These are phyloP conservation scores for Bradypodion ventrale DNA, from an alignment of 2,797 vertebrate species.

Conservation along the genomic window DNA sequence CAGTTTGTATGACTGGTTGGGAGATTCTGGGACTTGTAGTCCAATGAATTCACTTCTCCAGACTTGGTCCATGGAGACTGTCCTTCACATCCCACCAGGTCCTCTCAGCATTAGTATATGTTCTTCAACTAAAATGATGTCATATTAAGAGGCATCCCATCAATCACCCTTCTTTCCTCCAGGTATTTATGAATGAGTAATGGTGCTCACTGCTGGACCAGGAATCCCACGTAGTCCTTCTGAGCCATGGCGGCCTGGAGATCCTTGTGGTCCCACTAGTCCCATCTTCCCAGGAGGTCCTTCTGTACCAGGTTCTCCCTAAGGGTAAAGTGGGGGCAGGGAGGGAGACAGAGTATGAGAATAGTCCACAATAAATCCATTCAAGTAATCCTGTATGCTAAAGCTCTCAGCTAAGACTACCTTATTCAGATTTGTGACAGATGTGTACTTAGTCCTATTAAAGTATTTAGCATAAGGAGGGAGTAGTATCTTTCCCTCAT, in stretches of 20 bases:
- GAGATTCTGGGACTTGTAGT: not conserved
- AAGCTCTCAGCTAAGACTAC: not conserved
- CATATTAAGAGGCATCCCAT: not conserved
- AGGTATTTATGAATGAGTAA: not conserved
- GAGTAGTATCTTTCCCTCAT: not conserved
- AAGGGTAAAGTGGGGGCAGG: not conserved
- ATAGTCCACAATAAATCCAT: not conserved
- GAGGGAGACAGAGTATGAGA: not conserved
- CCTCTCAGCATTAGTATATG: too few relatives aligned
- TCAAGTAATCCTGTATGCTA: not conserved
- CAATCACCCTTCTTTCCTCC: not conserved
- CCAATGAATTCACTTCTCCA: not conserved
- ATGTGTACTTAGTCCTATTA: too few relatives aligned
- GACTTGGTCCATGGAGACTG: not conserved
- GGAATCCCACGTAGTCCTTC: slow-evolving; percentile 90
- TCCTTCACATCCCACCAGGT: not conserved
- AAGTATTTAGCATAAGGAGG: not conserved
- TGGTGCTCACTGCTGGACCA: slow-evolving; percentile 84
- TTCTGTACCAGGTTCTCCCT: slow-evolving; percentile 82
- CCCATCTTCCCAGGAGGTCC: slow-evolving; percentile 85
- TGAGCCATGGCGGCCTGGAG: slow-evolving; percentile 82
- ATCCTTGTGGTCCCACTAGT: slow-evolving; percentile 85
- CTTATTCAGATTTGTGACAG: too few relatives aligned
- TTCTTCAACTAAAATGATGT: not conserved
- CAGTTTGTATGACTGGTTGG: too few relatives aligned